These are phyloP conservation scores for Ageneiosus marmoratus DNA, from an alignment of 2,113 vertebrate genomes.

Conservation along the genomic window DNA sequence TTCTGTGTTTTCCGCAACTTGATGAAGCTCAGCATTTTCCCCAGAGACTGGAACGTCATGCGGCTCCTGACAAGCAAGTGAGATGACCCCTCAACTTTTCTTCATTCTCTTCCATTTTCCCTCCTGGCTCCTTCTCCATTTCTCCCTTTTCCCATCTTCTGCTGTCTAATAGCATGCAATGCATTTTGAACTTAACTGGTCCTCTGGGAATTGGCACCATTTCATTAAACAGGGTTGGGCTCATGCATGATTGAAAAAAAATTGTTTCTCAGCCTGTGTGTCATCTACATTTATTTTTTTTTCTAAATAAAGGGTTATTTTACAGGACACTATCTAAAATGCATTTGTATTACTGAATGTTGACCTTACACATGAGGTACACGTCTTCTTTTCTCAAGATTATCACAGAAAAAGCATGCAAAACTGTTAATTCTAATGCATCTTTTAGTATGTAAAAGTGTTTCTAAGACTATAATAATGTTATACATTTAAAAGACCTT, in stretches of 20 bases:
- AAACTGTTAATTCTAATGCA: background rate
- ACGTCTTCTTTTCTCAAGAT: background rate
- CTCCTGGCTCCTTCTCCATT: background rate
- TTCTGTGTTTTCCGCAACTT: slow-evolving; percentile 96
- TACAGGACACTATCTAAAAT: background rate
- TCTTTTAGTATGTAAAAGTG: background rate
- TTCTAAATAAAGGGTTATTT: background rate
- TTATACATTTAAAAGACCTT: too few relatives aligned
- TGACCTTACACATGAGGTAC: background rate
- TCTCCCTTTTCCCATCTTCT: background rate
- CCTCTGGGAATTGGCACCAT: slow-evolving; percentile 13
- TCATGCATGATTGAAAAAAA: background rate
- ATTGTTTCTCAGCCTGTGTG: slow-evolving; percentile 4
- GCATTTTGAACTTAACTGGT: slow-evolving; percentile 9
- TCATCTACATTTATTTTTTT: background rate
- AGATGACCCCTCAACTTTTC: slow-evolving; percentile 48
- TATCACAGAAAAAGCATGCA: background rate
- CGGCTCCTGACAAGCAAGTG: slow-evolving; percentile 97
- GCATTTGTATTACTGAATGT: background rate
- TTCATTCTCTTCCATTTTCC: background rate
- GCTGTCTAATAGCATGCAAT: slow-evolving; percentile 18
- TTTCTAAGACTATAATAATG: background rate
- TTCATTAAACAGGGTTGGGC: slow-evolving; percentile 30
- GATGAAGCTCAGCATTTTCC: slow-evolving; percentile 98
- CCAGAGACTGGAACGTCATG: slow-evolving; percentile 98